Conservation (phyloP, 1,140 invertebrate genomes). For the Drosophila athabasca region DNA sequence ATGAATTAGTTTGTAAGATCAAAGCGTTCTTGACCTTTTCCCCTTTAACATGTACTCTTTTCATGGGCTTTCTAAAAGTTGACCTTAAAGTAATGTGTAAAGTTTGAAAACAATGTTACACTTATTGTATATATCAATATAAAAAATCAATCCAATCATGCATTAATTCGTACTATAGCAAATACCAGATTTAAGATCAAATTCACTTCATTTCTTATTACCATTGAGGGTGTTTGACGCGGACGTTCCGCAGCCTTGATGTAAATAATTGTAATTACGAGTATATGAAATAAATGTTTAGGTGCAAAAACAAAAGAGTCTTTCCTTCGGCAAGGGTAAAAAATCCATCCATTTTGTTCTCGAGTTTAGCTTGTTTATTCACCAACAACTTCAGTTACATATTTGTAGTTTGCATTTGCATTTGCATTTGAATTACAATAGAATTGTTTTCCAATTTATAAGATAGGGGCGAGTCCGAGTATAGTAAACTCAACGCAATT, state of each 20-base stretch:
- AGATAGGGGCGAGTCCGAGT: slow-evolving; percentile 40
- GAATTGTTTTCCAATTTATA: slow-evolving; percentile 46
- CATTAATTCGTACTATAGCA: slow-evolving; percentile 27
- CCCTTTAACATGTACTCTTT: slow-evolving; percentile 1
- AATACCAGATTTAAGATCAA: slow-evolving; percentile 33
- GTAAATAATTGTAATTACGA: slow-evolving; percentile 33
- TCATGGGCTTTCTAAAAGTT: slow-evolving; percentile 71
- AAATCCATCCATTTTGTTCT: slow-evolving; percentile 27
- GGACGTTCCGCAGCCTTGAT: slow-evolving; percentile 12
- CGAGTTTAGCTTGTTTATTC: slow-evolving; percentile 82
- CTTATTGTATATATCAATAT: slow-evolving; percentile 8
- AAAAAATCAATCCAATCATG: slow-evolving; percentile 5
- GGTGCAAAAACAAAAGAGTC: no score
- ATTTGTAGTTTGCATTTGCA: slow-evolving; percentile 61
- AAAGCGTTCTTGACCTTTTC: slow-evolving; percentile 49
- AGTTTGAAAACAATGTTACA: slow-evolving; percentile 8
- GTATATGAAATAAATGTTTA: slow-evolving; percentile 4
- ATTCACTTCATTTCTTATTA: slow-evolving; percentile 3
- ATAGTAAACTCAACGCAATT: slow-evolving; percentile 62
- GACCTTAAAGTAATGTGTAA: slow-evolving; percentile 66
- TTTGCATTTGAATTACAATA: slow-evolving; percentile 57
- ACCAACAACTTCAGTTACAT: slow-evolving; percentile 83
- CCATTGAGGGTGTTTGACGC: not conserved
- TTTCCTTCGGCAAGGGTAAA: not conserved
- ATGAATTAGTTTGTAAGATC: slow-evolving; percentile 58